These are phyloP conservation scores for Ceryle rudis DNA, from an alignment of 2,797 vertebrate species.

Conservation along the genomic window DNA sequence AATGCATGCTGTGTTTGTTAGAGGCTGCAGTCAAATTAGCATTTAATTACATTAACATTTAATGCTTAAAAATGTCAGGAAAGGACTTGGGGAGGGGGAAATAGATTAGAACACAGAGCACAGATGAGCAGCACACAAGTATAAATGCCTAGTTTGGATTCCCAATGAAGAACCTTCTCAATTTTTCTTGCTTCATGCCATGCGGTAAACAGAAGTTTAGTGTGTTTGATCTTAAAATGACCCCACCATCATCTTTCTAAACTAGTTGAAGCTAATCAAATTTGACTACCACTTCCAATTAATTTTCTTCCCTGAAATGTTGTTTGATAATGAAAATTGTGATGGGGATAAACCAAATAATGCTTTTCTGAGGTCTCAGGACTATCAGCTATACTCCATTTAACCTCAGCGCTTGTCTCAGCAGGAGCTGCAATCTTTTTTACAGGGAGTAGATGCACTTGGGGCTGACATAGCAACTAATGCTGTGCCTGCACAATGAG, in stretches of 20 bases:
- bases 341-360: neutral
- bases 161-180: neutral
- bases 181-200: neutral
- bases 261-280: neutral
- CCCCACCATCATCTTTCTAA: neutral
- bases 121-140: neutral
- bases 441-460: rapidly evolving
- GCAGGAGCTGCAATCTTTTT: neutral
- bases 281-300: neutral
- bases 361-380: neutral
- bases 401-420: neutral
- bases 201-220: neutral
- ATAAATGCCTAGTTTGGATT: neutral
- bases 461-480: neutral
- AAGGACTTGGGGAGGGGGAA: neutral
- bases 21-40: neutral
- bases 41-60: conserved; percentile 53
- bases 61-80: conserved; percentile 53
- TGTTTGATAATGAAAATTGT: neutral
- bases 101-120: neutral
- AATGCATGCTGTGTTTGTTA: neutral
- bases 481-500: neutral
- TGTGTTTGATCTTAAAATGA: neutral
- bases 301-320: neutral
- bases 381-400: neutral